phyloP scores from a whole-genome alignment of 2,113 vertebrate genomes.

The Aythya baeri region DNA sequence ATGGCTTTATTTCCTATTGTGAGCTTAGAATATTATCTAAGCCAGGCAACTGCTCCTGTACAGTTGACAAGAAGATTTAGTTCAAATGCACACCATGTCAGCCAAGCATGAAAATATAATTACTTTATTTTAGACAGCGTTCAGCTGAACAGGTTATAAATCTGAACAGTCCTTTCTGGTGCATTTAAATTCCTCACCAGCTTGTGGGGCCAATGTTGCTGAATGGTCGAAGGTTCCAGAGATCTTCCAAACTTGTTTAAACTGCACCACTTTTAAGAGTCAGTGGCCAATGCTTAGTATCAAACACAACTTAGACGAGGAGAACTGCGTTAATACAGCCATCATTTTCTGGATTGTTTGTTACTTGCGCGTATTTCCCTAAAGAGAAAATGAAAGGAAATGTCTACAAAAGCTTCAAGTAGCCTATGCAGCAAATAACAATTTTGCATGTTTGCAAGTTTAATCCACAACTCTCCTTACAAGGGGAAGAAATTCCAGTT shows the following conservation, averaged over 20 bases:
- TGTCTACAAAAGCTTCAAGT: background rate
- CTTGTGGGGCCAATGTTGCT: background rate
- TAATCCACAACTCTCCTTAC: background rate
- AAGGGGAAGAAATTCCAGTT: background rate
- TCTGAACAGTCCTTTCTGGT: background rate
- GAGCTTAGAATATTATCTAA: background rate
- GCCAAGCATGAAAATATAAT: background rate
- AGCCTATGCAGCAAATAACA: background rate
- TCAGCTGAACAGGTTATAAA: background rate
- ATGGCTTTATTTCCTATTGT: background rate
- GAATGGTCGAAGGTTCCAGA: background rate
- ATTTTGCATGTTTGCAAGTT: background rate
- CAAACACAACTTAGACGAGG: conserved; percentile 80
- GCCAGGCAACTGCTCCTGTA: background rate
- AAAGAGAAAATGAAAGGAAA: conserved; percentile 17
- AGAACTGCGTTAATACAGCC: conserved; percentile 96
- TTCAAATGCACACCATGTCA: background rate
- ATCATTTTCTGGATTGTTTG: conserved; percentile 98
- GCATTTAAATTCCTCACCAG: background rate
- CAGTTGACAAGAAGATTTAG: background rate
- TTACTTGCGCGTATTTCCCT: conserved; percentile 99
- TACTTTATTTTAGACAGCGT: conserved; percentile 44
- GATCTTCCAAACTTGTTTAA: background rate
- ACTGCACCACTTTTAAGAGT: background rate
- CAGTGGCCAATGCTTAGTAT: background rate